These are phyloP conservation scores for Kryptopterus vitreolus DNA, from an alignment of 2,797 vertebrate genomes.

Conservation along the genomic window DNA sequence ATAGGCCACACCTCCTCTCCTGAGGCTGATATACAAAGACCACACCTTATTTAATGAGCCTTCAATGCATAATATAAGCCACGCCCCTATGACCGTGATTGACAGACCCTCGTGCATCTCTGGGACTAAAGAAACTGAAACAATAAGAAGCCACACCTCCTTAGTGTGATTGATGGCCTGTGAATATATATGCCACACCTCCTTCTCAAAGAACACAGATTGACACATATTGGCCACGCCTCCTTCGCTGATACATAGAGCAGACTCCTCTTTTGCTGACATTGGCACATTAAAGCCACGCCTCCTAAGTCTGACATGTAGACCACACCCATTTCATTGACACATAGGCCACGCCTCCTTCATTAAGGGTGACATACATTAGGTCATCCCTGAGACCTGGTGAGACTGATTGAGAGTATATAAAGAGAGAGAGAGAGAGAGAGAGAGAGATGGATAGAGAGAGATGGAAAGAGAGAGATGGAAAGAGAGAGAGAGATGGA, in stretches of 20 bases:
- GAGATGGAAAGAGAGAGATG: too few relatives aligned
- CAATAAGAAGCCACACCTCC: not conserved
- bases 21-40: not conserved
- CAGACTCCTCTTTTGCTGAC: not conserved
- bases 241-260: not conserved
- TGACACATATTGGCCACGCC: not conserved
- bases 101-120: too few relatives aligned
- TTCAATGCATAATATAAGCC: not conserved
- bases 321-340: not conserved
- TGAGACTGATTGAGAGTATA: not conserved
- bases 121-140: not conserved
- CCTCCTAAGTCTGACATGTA: not conserved
- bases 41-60: not conserved
- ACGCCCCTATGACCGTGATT: not conserved
- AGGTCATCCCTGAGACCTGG: too few relatives aligned
- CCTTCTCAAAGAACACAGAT: not conserved
- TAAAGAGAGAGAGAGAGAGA: constrained; percentile 8
- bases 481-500: too few relatives aligned
- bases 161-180: too few relatives aligned
- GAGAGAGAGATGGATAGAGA: too few relatives aligned
- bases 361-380: not conserved
- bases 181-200: not conserved
- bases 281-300: not conserved
- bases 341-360: not conserved
- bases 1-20: not conserved